These are phyloP conservation scores for Temnothorax curvispinosus DNA, from an alignment of 1,140 invertebrate genomes.

Conservation along the genomic window DNA sequence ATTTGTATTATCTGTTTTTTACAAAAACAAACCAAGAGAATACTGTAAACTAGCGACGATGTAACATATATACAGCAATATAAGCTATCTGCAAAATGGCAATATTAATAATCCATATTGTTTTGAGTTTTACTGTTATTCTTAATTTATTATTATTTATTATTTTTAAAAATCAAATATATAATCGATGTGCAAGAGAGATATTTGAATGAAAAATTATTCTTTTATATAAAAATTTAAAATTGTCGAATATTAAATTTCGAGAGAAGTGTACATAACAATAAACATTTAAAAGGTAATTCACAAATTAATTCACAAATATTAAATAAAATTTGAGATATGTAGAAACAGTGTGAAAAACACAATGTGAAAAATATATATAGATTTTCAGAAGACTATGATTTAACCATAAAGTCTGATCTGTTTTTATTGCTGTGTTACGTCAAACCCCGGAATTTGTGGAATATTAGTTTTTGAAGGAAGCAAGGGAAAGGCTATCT, in stretches of 20 bases:
- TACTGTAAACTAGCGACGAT: background rate
- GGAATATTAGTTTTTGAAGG: no score
- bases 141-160: slow-evolving; percentile 1
- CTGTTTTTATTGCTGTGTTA: background rate
- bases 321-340: background rate
- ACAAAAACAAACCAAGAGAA: slow-evolving; percentile 22
- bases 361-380: no score
- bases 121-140: background rate
- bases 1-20: slow-evolving; percentile 30
- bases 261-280: background rate
- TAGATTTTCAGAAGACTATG: background rate
- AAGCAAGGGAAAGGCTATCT: no score
- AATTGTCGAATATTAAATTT: background rate
- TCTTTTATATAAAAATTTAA: background rate
- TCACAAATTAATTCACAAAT: background rate
- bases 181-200: background rate
- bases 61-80: slow-evolving; percentile 9
- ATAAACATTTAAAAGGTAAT: background rate
- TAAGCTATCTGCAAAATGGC: background rate
- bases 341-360: background rate
- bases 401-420: background rate
- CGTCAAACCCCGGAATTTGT: no score
- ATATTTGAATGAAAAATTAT: slow-evolving; percentile 17
- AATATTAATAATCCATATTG: slow-evolving; percentile 17
- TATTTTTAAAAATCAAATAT: background rate